Base-by-base conservation (phyloP, 2,888 invertebrate genomes). In the Drosophila yooni region DNA sequence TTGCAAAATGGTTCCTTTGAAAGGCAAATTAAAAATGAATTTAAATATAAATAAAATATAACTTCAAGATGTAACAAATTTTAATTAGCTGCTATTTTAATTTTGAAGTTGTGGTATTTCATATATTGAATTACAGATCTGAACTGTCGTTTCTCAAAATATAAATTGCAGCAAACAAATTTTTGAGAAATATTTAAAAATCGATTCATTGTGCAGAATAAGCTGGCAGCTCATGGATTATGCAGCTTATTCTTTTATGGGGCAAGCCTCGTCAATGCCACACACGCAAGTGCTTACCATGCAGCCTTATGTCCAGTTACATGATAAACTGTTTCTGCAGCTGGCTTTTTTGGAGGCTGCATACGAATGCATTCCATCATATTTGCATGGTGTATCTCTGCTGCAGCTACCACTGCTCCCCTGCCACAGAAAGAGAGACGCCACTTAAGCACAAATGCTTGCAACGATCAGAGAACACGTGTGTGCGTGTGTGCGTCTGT, bases 281-380 rank as follows among this genome's bases (percentile, higher is more conserved):
- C 29, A 31, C n/a, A 54, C 25, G 34, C 21, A 53, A 27, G 43
- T 29, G 15, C 15, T 38, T 6, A 50, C 25, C 27, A 13, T 38
- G 25, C 36, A 38, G 53, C 29, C 31, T 21, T 52, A 36, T 62
- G 62, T 13, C 65, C 29, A 31, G 56, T 68, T 57, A 34, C 66
- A 57, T 52, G 51, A 56, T 66, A 68, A 68, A 68, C 67, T 66
- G 43, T 34, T 66, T n/a, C 25, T 68, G 40, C 33, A 56, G 33
- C 56, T 34, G 54, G 29, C 34, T 21, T 57, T 57, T 73, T 59
- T n/a, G 48, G 3, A 62, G 72, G 59, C 52, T 67, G 43, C 50
- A 65, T 70, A 63, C 60, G 72, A 78, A 71, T 79, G 76, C 76
- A 76, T 82, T 83, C 77, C 79, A 81, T 84, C 79, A 83, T 76